These are phyloP conservation scores for Philopotamus ludificatus DNA, from an alignment of 1,140 invertebrate species.

Conservation along the genomic window DNA sequence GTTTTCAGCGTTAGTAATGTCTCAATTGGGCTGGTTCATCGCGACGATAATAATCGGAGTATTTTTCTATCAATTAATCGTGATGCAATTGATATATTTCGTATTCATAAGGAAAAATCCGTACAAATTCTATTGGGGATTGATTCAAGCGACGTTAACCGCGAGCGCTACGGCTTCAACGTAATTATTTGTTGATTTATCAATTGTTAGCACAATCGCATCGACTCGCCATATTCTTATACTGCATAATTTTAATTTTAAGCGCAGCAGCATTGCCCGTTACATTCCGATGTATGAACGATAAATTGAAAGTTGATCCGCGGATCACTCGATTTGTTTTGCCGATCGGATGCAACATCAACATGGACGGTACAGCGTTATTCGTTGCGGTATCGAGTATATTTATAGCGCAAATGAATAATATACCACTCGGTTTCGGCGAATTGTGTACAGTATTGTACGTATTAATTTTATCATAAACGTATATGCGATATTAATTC, in stretches of 20 bases:
- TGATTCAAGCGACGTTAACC: conserved; percentile 84
- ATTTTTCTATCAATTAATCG: conserved; percentile 81
- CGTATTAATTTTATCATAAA: conserved; percentile 47
- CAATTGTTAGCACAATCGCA: too few species aligned
- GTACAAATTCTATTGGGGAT: conserved; percentile 79
- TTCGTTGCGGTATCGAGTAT: conserved; percentile 86
- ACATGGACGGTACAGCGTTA: conserved; percentile 93
- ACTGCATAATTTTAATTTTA: neutral
- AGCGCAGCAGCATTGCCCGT: conserved; percentile 93
- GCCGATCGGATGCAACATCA: conserved; percentile 88
- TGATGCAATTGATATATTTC: conserved; percentile 83
- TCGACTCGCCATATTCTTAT: neutral
- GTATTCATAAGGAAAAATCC: conserved; percentile 83
- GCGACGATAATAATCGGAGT: conserved; percentile 82
- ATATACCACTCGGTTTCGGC: conserved; percentile 72
- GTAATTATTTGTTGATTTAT: conserved; percentile 54
- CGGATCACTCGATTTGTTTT: conserved; percentile 89
- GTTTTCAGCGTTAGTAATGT: conserved; percentile 65
- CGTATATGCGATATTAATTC: neutral
- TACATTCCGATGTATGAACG: conserved; percentile 91
- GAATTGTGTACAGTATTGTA: conserved; percentile 80
- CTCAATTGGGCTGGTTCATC: conserved; percentile 85
- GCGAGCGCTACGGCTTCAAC: conserved; percentile 92
- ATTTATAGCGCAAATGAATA: conserved; percentile 91
- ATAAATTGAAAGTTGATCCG: conserved; percentile 84